Conservation (phyloP, 1,140 invertebrate species). For the Drosophila quadrilineata region DNA sequence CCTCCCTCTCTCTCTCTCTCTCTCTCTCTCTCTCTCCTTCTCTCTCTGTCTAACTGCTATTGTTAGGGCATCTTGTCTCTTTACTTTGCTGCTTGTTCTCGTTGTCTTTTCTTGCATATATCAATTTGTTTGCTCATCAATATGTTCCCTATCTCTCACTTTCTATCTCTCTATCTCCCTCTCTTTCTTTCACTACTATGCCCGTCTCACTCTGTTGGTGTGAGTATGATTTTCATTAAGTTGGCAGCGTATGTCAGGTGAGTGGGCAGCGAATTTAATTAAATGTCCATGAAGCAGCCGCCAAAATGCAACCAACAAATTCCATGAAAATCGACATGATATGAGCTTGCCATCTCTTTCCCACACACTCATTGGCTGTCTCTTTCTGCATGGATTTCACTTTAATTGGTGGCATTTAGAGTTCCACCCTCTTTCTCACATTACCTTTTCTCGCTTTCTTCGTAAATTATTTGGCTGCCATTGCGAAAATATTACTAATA, state of each 20-base stretch:
- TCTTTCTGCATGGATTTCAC: no score
- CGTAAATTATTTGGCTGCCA: not conserved
- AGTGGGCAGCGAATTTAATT: conserved; percentile 24
- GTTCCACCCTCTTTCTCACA: no score
- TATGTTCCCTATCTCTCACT: no score
- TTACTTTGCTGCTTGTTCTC: conserved; percentile 21
- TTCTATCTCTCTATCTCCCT: no score
- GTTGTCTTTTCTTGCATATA: conserved; percentile 67
- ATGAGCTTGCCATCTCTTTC: not conserved
- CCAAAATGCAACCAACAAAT: not conserved
- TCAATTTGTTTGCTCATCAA: conserved; percentile 73
- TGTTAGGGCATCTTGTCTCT: conserved; percentile 2
- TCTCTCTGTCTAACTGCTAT: not conserved
- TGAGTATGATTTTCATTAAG: conserved; percentile 34
- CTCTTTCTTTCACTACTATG: no score
- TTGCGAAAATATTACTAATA: conserved; percentile 8
- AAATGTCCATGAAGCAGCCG: conserved; percentile 25
- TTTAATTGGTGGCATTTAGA: no score
- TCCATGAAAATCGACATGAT: conserved; percentile 1
- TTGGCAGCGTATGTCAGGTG: not conserved
- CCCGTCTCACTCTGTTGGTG: conserved; percentile 3
- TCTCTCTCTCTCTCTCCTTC: not conserved
- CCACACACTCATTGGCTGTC: not conserved
- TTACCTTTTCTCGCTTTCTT: no score
- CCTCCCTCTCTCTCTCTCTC: not conserved